Evolutionary conservation across 1,140 invertebrate genomes (phyloP).

Genomic region (Triops cancriformis): DNA sequence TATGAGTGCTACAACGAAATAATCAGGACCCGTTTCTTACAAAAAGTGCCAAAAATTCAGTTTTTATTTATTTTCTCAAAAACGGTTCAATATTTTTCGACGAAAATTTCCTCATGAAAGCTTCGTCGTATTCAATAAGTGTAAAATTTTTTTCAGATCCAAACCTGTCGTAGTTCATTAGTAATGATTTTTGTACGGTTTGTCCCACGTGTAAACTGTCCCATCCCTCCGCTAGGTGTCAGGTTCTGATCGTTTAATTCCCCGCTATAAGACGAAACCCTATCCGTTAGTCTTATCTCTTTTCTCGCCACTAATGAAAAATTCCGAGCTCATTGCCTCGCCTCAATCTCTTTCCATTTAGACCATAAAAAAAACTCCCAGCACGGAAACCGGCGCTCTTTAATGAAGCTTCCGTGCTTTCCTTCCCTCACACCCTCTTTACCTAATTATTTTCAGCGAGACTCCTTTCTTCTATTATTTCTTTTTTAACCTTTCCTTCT

Average conservation of each 20-base stretch:
- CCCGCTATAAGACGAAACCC: not conserved
- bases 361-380: not conserved
- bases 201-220: no score
- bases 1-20: no score
- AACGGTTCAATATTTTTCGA: no score
- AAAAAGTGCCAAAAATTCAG: no score
- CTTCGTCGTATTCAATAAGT: no score
- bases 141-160: no score
- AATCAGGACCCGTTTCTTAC: no score
- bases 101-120: no score
- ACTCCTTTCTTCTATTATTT: not conserved
- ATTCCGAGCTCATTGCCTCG: not conserved
- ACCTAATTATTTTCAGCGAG: constrained; percentile 1
- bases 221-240: no score
- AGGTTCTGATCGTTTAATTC: not conserved
- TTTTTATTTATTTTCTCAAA: no score
- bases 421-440: not conserved
- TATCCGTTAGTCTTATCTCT: not conserved
- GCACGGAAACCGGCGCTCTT: not conserved
- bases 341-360: not conserved
- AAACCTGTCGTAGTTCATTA: no score
- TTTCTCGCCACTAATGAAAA: not conserved
- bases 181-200: no score
- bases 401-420: not conserved
- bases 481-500: not conserved